Evolutionary conservation across 2,888 invertebrate species (phyloP).

Genomic region (Parasteatoda lunata): DNA sequence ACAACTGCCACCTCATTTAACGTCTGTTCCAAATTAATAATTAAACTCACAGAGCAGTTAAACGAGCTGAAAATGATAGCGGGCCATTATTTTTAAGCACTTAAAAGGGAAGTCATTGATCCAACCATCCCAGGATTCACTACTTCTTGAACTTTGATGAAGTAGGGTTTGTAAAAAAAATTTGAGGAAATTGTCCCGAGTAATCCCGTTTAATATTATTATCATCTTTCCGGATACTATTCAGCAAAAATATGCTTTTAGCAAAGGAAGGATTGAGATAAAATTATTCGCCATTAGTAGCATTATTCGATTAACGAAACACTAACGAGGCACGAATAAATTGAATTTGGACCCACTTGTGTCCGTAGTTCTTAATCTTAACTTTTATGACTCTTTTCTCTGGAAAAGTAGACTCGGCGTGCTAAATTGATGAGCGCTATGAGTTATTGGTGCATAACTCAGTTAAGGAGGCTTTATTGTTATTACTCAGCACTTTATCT

Average conservation of each 20-base stretch:
- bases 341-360: slow-evolving; percentile 34
- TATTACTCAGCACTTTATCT: slow-evolving; percentile 7
- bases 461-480: slow-evolving; percentile 16
- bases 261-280: neutral
- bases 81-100: slow-evolving; percentile 19
- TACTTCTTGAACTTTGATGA: neutral
- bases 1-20: too few relatives aligned
- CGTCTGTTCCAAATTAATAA: too few relatives aligned
- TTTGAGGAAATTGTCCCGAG: neutral
- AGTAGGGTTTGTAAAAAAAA: neutral
- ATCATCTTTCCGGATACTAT: slow-evolving; percentile 30
- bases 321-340: slow-evolving; percentile 25
- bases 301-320: slow-evolving; percentile 44
- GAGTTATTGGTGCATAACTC: slow-evolving; percentile 5
- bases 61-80: slow-evolving; percentile 20
- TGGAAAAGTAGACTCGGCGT: neutral
- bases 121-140: neutral
- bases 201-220: slow-evolving; percentile 49
- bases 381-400: slow-evolving; percentile 1
- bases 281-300: slow-evolving; percentile 36
- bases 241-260: slow-evolving; percentile 47
- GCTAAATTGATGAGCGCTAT: slow-evolving; percentile 2
- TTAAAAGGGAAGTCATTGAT: slow-evolving; percentile 16
- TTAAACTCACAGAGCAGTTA: neutral
- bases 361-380: neutral